Conservation (phyloP, 2,888 invertebrate species). For the Chaitophorus viminalis region DNA sequence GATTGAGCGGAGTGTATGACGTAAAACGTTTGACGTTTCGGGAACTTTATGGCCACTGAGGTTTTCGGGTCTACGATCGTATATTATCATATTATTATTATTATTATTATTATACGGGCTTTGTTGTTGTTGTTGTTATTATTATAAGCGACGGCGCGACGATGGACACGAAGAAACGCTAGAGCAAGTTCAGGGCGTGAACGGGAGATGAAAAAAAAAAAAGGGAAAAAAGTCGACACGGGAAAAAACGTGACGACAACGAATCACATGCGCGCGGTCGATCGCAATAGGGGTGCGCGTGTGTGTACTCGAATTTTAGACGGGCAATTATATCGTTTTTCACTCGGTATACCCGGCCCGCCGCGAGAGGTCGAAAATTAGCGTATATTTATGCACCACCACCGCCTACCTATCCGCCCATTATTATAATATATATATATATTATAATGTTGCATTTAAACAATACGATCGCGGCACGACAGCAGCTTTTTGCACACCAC, state of each 20-base stretch:
- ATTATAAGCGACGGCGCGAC: not conserved
- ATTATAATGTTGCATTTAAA: not conserved
- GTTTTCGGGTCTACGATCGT: too few species aligned
- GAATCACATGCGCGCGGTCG: not conserved
- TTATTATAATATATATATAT: not conserved
- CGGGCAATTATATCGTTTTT: constrained; percentile 17
- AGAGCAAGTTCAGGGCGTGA: not conserved
- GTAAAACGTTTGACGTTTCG: too few species aligned
- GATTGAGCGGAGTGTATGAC: too few species aligned
- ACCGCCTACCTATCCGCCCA: not conserved
- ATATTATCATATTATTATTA: too few species aligned
- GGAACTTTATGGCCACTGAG: too few species aligned
- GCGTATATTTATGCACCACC: not conserved
- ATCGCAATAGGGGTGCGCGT: not conserved
- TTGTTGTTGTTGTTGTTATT: not conserved
- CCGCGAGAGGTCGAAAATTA: constrained; percentile 2
- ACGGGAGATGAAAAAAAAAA: not conserved
- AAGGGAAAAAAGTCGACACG: not conserved
- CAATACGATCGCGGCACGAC: not conserved
- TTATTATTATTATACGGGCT: too few species aligned
- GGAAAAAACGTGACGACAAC: too few species aligned
- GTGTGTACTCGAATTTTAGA: not conserved
- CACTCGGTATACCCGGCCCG: not conserved
- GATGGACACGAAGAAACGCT: not conserved
- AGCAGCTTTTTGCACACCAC: not conserved